A percentile compares a stretch with the other conserved stretches of the same genome.
Conservation (phyloP, 2,113 vertebrate genomes). For the Tenebrosternarchus preto region DNA sequence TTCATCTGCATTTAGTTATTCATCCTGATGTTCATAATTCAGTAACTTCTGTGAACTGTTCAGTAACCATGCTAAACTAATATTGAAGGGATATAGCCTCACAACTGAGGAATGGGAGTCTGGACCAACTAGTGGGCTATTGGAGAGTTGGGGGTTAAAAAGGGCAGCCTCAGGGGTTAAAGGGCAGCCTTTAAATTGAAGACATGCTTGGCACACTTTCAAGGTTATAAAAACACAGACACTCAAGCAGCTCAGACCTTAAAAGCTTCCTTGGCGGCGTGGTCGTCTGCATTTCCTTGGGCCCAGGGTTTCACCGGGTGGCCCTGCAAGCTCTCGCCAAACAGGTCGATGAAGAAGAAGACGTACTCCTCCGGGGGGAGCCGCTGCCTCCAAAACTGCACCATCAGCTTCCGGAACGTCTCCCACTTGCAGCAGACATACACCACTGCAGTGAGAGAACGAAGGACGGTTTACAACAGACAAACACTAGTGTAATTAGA, state of each 20-base stretch:
- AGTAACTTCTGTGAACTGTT: no score
- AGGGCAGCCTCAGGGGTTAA: no score
- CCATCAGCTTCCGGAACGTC: constrained; percentile 81
- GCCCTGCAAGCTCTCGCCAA: constrained; percentile 78
- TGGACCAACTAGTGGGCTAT: no score
- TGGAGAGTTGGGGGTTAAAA: no score
- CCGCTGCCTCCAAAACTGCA: constrained; percentile 74
- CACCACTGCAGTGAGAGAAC: constrained; percentile 73
- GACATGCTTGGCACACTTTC: no score
- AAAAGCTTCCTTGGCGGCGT: constrained; percentile 75
- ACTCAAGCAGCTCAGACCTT: constrained; percentile 69
- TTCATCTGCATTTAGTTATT: no score
- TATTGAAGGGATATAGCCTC: no score
- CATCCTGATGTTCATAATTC: no score
- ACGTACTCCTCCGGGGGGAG: constrained; percentile 78
- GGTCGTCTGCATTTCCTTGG: constrained; percentile 77
- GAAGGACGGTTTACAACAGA: background rate
- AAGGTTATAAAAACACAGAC: no score
- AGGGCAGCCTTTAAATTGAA: no score
- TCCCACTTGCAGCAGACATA: constrained; percentile 84
- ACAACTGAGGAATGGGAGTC: no score
- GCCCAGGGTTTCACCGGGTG: constrained; percentile 77
- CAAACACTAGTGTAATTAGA: background rate
- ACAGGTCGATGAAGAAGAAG: constrained; percentile 92
- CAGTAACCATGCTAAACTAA: no score